phyloP scores from a whole-genome alignment of 2,888 invertebrate species.

The Doris montereyensis region DNA sequence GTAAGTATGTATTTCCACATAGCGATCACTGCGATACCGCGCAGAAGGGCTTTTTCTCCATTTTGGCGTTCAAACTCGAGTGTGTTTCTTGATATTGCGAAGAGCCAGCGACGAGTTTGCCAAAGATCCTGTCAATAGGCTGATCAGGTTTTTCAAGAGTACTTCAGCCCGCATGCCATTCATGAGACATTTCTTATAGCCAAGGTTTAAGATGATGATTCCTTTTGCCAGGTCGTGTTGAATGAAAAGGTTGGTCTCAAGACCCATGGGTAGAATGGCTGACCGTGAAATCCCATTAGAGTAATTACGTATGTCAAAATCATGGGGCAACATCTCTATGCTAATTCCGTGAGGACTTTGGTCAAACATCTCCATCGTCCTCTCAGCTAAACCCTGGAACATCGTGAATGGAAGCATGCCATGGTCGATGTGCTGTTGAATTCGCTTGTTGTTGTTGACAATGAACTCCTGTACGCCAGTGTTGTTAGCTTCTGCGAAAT shows the following conservation, averaged over 20 bases:
- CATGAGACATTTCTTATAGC: conserved; percentile 33
- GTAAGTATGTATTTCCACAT: background rate
- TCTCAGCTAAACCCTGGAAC: conserved; percentile 38
- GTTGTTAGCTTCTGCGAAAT: conserved; percentile 20
- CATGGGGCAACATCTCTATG: conserved; percentile 30
- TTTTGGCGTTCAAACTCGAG: conserved; percentile 7
- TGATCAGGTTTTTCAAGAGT: conserved; percentile 24
- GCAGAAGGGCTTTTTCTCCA: conserved; percentile 26
- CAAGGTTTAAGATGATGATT: conserved; percentile 32
- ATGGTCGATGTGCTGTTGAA: conserved; percentile 39
- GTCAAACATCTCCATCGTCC: conserved; percentile 32
- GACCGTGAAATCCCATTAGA: background rate
- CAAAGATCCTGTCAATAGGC: conserved; percentile 26
- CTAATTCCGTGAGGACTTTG: conserved; percentile 38
- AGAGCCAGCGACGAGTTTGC: conserved; percentile 16
- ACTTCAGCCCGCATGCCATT: conserved; percentile 18
- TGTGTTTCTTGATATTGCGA: conserved; percentile 17
- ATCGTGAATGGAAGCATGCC: conserved; percentile 40
- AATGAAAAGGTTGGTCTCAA: conserved; percentile 39
- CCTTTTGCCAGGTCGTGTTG: conserved; percentile 32
- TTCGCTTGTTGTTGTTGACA: conserved; percentile 30
- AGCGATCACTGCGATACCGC: background rate
- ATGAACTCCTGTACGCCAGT: conserved; percentile 34
- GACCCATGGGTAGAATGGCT: conserved; percentile 18
- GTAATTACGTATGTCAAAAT: background rate